Base-by-base conservation (phyloP, 2,113 vertebrate species). In the Phyllopteryx taeniolatus region DNA sequence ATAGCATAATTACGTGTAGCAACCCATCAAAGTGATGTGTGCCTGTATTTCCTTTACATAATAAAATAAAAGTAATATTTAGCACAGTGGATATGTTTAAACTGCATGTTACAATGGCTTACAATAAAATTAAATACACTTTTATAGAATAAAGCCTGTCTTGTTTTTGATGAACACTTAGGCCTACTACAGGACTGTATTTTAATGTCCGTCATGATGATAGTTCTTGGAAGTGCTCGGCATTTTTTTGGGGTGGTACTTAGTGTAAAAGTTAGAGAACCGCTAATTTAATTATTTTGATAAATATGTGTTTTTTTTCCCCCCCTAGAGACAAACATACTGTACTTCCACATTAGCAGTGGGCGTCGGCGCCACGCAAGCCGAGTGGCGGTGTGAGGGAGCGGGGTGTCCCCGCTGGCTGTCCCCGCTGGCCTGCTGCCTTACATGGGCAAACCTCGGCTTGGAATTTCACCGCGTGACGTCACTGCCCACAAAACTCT, bases 401-500 rank as follows among this genome's bases (percentile, higher is more conserved):
- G 43, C 59, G 57, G 70, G 60, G 53, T 64, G 72, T 67, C 53
- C 22, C 71, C 76, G 44, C 76, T 47, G 5, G 42, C 19, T 64
- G 68, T 57, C 83, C 67, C 77, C 77, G 82, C 85, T 83, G 82
- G 84, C 85, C 89, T 84, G 89, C 91, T 93, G 91, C 92, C 93
- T 92, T 93, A 93, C 92, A 93, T 93, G 93, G 93, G 90, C 93
- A 94, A 91, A 91, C 89, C 85, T 88, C 87, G 85, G 89, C 87
- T 88, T 93, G 92, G 93, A 93, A 94, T 93, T 90, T 88, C 85
- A 83, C 46, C 5, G 82, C 76, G 88, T 93, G 93, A 94, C 93
- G 93, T 94, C 93, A 94, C 89, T 44, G 90, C 86, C 92, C 85
- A 87, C 91, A 85, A 61, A 61, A 90, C 92, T 93, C 89, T 92